A percentile compares a stretch with the other conserved stretches of the same genome.
These are phyloP conservation scores for Dromaius novaehollandiae DNA, from an alignment of 2,113 vertebrate species.

Conservation along the genomic window DNA sequence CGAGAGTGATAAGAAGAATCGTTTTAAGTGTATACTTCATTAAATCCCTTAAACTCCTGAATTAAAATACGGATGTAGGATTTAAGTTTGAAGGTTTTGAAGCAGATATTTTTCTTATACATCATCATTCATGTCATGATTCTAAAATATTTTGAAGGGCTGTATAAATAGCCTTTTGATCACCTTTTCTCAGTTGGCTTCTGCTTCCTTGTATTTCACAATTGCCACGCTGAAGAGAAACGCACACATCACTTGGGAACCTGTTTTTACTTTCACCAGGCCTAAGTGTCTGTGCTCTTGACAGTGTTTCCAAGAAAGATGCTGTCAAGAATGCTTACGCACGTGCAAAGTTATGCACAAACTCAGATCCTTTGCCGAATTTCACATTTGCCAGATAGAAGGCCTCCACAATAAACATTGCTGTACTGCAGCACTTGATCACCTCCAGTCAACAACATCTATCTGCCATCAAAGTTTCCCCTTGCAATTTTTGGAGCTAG, in stretches of 20 bases:
- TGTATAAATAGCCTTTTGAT: constrained; percentile 12
- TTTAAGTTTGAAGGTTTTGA: constrained; percentile 19
- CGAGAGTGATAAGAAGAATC: accelerated
- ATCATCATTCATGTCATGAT: constrained; percentile 4
- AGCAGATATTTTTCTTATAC: constrained; percentile 50
- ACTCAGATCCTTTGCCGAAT: background rate
- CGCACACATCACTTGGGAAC: accelerated
- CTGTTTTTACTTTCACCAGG: background rate
- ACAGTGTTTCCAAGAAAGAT: background rate
- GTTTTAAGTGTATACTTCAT: background rate
- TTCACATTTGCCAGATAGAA: too few species aligned
- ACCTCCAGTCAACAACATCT: background rate
- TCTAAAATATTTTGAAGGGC: constrained; percentile 49
- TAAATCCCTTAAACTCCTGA: constrained; percentile 23
- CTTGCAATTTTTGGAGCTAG: background rate
- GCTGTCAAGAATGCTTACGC: background rate
- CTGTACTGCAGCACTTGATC: background rate
- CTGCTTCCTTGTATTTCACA: background rate
- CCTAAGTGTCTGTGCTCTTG: background rate
- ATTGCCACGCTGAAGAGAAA: background rate
- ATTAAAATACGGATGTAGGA: constrained; percentile 45
- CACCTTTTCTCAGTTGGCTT: constrained; percentile 37
- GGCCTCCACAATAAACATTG: background rate
- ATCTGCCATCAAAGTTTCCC: background rate
- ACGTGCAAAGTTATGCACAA: background rate